Conservation (phyloP, 2,797 vertebrate genomes). For the Ctenosaura bakeri region DNA sequence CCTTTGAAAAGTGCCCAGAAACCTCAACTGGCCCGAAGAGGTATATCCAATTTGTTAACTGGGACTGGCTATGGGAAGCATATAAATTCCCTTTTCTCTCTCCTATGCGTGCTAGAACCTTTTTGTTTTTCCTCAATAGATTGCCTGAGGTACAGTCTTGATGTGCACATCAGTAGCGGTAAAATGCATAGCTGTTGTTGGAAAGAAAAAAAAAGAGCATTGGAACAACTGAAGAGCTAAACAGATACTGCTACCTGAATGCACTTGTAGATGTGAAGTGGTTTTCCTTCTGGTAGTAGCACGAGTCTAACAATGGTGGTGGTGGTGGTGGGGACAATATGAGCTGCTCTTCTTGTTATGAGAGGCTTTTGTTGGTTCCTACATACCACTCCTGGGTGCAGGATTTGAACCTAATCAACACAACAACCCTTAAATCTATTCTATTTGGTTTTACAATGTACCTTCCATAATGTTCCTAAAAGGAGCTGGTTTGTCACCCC, state of each 20-base stretch:
- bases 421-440: not conserved
- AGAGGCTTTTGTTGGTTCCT: too few species aligned
- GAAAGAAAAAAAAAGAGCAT: not conserved
- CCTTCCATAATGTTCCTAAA: not conserved
- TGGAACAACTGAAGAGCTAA: not conserved
- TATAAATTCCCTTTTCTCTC: too few species aligned
- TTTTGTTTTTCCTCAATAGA: not conserved
- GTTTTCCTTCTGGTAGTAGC: not conserved
- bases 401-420: not conserved
- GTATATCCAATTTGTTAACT: too few species aligned
- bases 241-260: not conserved
- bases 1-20: too few species aligned
- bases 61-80: too few species aligned
- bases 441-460: not conserved
- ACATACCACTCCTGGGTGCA: not conserved
- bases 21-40: too few species aligned
- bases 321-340: not conserved
- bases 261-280: not conserved
- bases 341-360: too few species aligned
- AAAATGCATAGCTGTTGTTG: not conserved
- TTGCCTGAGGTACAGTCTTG: not conserved
- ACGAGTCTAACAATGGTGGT: not conserved
- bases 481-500: not conserved
- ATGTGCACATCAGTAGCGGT: not conserved
- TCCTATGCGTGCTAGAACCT: too few species aligned